These are phyloP conservation scores for Micronycteris hirsuta DNA, from an alignment of 2,113 vertebrate species.

Conservation along the genomic window DNA sequence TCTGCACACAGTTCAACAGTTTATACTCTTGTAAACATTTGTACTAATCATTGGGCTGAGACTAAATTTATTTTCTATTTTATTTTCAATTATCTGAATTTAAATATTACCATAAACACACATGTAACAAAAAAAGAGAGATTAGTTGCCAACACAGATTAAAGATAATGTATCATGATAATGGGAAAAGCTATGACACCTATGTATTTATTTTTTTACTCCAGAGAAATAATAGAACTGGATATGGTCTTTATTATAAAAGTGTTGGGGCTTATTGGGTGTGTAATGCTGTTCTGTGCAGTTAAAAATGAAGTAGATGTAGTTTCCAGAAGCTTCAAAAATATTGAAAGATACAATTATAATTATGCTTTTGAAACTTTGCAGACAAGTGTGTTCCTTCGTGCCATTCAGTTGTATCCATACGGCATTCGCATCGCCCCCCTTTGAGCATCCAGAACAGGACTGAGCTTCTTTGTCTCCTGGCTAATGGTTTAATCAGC, in stretches of 20 bases:
- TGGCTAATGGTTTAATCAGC: constrained; percentile 40
- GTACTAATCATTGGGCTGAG: background rate
- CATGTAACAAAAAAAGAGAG: background rate
- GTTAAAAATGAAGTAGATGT: background rate
- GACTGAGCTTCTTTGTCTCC: background rate
- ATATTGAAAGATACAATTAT: background rate
- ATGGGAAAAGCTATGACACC: background rate
- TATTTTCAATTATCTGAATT: background rate
- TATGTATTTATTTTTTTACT: background rate
- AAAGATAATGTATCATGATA: background rate
- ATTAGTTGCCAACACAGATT: background rate
- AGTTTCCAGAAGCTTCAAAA: background rate
- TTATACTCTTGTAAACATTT: background rate
- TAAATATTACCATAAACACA: background rate
- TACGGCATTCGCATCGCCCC: background rate
- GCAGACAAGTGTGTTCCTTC: background rate
- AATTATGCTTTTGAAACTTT: background rate
- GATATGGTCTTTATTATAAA: background rate
- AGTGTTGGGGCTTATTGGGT: background rate
- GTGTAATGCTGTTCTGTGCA: background rate
- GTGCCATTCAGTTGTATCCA: background rate
- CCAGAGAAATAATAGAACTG: background rate
- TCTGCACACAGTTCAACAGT: background rate
- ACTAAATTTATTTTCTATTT: background rate
- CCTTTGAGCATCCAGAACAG: background rate